Percentiles rank a stretch among this genome's conserved stretches.
Evolutionary conservation across 2,113 vertebrate species (phyloP).

Genomic region (Halcyon malimbica): DNA sequence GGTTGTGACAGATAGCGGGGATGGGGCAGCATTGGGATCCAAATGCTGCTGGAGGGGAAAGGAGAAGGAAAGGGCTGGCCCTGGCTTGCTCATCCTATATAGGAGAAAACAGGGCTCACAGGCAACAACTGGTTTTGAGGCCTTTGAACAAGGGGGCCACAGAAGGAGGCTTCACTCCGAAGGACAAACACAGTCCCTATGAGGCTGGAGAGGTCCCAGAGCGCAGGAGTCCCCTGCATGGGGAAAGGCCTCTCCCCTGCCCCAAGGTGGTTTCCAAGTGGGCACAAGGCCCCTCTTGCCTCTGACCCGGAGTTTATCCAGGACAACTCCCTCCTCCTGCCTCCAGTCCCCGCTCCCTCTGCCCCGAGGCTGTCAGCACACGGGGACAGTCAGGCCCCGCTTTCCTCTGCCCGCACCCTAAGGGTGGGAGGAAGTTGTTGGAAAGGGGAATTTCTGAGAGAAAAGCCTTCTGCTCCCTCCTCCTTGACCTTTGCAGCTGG

Average conservation of each 20-base stretch:
- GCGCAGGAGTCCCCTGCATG: neutral
- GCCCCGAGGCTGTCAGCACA: fast-evolving
- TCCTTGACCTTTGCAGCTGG: neutral
- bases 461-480: neutral
- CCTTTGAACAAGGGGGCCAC: neutral
- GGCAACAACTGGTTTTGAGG: neutral
- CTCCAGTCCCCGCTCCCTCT: neutral
- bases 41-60: neutral
- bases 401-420: neutral
- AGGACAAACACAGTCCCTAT: neutral
- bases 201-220: neutral
- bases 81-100: fast-evolving
- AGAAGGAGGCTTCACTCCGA: neutral
- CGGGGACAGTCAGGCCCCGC: fast-evolving
- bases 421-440: neutral
- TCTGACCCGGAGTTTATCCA: conserved; percentile 42
- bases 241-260: neutral
- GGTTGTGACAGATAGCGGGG: fast-evolving
- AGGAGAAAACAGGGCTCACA: neutral
- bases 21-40: neutral
- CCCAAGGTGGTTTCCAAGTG: neutral
- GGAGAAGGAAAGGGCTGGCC: neutral
- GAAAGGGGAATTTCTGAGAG: neutral
- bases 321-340: neutral
- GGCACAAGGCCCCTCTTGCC: neutral